Conservation (phyloP, 2,888 invertebrate genomes). For the Drosophila algonquin region DNA sequence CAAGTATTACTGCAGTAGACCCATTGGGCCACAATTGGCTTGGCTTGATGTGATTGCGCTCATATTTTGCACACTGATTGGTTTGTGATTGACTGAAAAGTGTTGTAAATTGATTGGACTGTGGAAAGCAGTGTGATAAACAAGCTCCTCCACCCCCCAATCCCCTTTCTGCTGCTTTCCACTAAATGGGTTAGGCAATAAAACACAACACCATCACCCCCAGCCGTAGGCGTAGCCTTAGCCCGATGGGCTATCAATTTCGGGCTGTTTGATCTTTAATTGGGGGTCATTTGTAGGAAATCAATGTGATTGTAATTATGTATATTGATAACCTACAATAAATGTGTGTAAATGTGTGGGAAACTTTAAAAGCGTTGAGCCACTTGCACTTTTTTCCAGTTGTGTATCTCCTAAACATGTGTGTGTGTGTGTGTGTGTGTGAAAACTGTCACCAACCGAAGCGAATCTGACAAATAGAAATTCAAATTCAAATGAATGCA, state of each 20-base stretch:
- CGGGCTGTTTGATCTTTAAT: constrained; percentile 12
- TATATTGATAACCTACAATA: neutral
- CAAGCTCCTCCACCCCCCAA: constrained; percentile 14
- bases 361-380: neutral
- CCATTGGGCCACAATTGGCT: constrained; percentile 61
- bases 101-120: constrained; percentile 65
- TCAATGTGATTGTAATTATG: neutral
- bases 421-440: neutral
- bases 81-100: constrained; percentile 68
- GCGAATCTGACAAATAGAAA: constrained; percentile 31
- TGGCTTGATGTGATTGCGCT: constrained; percentile 69
- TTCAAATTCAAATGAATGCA: constrained; percentile 55
- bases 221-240: neutral
- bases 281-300: neutral
- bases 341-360: neutral
- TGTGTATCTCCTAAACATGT: neutral
- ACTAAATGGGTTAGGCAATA: constrained; percentile 14
- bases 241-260: constrained; percentile 2
- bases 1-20: constrained; percentile 20
- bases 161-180: no score
- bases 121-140: constrained; percentile 54
- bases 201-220: constrained; percentile 1
- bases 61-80: constrained; percentile 56
- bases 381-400: no score
- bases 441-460: constrained; percentile 30